A percentile compares a stretch with the other conserved stretches of the same genome.
phyloP scores from a whole-genome alignment of 1,140 invertebrate genomes.

The Drosophila arawakana region DNA sequence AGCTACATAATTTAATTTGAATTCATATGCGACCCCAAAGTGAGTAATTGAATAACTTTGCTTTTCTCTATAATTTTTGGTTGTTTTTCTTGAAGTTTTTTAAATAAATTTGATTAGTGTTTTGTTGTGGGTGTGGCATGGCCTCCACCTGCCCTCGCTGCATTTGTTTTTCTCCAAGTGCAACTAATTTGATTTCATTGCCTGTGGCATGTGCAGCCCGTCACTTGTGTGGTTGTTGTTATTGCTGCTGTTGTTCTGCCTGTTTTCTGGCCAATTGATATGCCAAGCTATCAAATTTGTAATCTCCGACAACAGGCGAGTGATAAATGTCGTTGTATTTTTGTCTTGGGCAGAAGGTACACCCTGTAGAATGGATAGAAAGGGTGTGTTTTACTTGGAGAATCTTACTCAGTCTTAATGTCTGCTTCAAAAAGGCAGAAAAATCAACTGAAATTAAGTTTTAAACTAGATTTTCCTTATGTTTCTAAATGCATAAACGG shows the following conservation, averaged over 20 bases:
- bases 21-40: slow-evolving; percentile 73
- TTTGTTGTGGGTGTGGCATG: slow-evolving; percentile 23
- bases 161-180: slow-evolving; percentile 1
- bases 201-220: slow-evolving; percentile 24
- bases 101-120: slow-evolving; percentile 73
- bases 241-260: slow-evolving; percentile 1
- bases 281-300: slow-evolving; percentile 57
- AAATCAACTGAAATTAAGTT: no score
- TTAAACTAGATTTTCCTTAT: no score
- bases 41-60: slow-evolving; percentile 82
- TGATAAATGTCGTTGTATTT: slow-evolving; percentile 28
- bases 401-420: no score
- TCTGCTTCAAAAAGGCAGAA: no score
- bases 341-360: background rate
- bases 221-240: slow-evolving; percentile 5
- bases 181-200: slow-evolving; percentile 29
- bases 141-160: background rate
- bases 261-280: slow-evolving; percentile 52
- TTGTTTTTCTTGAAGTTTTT: slow-evolving; percentile 27
- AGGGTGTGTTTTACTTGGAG: background rate
- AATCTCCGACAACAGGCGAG: slow-evolving; percentile 57
- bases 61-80: slow-evolving; percentile 29
- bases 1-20: slow-evolving; percentile 81
- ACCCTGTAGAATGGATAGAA: background rate
- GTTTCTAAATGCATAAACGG: no score